Evolutionary conservation across 2,888 invertebrate species (phyloP).

Genomic region (Lasioglossum figueresi): DNA sequence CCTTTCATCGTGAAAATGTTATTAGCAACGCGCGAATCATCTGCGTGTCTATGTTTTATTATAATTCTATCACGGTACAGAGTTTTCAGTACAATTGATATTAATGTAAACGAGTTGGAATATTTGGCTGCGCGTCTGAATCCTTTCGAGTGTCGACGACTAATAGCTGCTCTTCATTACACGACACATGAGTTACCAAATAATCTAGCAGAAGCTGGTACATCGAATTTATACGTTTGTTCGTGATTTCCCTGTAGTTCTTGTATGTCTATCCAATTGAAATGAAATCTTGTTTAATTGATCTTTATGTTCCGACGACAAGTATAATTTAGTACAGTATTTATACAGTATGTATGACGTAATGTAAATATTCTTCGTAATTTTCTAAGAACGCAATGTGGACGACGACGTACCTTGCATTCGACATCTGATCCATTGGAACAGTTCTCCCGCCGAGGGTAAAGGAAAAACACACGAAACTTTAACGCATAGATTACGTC

Average conservation of each 20-base stretch:
- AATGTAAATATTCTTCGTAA: not conserved
- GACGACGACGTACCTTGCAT: conserved; percentile 86
- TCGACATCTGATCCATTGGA: conserved; percentile 87
- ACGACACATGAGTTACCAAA: conserved; percentile 83
- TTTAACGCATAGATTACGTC: conserved; percentile 86
- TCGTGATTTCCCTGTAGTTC: not conserved
- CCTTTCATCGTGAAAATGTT: conserved; percentile 16
- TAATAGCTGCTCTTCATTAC: conserved; percentile 87
- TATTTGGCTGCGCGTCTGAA: conserved; percentile 87
- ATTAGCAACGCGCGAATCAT: not conserved
- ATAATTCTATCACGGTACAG: not conserved
- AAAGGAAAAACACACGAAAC: conserved; percentile 86
- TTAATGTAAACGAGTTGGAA: conserved; percentile 82
- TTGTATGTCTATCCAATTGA: not conserved
- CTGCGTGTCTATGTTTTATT: not conserved
- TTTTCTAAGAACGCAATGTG: conserved; percentile 81
- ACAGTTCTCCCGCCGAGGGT: conserved; percentile 84
- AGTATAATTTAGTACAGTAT: not conserved
- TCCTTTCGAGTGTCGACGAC: conserved; percentile 85
- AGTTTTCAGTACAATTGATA: conserved; percentile 74
- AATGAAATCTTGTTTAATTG: not conserved
- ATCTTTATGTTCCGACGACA: not conserved
- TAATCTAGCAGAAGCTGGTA: conserved; percentile 84
- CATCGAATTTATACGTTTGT: not conserved
- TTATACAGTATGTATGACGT: not conserved